phyloP scores from a whole-genome alignment of 2,797 vertebrate genomes.

The Thalassophryne amazonica region DNA sequence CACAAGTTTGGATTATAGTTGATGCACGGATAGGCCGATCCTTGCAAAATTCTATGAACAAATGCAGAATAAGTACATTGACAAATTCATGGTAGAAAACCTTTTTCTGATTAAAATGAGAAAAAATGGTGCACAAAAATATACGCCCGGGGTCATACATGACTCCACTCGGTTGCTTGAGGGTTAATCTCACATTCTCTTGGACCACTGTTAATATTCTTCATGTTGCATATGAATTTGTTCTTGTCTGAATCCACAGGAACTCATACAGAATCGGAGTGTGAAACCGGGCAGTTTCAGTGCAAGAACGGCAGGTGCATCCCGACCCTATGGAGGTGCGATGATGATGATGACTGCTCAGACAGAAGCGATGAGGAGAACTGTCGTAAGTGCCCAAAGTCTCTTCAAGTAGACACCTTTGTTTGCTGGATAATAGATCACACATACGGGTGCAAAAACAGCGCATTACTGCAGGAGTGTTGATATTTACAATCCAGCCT shows the following conservation, averaged over 20 bases:
- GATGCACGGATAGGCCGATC: too few relatives aligned
- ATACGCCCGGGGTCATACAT: too few relatives aligned
- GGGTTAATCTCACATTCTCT: background rate
- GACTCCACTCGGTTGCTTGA: too few relatives aligned
- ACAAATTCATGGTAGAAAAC: too few relatives aligned
- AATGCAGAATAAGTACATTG: too few relatives aligned
- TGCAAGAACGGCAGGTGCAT: slow-evolving; percentile 93
- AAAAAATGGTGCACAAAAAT: too few relatives aligned
- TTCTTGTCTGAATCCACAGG: slow-evolving; percentile 41
- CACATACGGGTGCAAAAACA: background rate
- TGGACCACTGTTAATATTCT: background rate
- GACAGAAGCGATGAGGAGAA: slow-evolving; percentile 96
- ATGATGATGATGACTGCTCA: slow-evolving; percentile 94
- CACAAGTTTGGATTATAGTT: too few relatives aligned
- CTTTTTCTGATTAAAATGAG: too few relatives aligned
- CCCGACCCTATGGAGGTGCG: slow-evolving; percentile 93
- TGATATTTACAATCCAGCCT: too few relatives aligned
- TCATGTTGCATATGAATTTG: background rate
- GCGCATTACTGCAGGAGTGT: too few relatives aligned
- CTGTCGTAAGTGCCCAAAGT: slow-evolving; percentile 86
- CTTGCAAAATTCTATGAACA: too few relatives aligned
- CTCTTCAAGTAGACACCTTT: background rate
- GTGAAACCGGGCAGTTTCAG: slow-evolving; percentile 90
- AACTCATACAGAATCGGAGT: slow-evolving; percentile 84
- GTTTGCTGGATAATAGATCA: background rate